These are phyloP conservation scores for Coregonus suidteri DNA, from an alignment of 2,797 vertebrate genomes.

Conservation along the genomic window DNA sequence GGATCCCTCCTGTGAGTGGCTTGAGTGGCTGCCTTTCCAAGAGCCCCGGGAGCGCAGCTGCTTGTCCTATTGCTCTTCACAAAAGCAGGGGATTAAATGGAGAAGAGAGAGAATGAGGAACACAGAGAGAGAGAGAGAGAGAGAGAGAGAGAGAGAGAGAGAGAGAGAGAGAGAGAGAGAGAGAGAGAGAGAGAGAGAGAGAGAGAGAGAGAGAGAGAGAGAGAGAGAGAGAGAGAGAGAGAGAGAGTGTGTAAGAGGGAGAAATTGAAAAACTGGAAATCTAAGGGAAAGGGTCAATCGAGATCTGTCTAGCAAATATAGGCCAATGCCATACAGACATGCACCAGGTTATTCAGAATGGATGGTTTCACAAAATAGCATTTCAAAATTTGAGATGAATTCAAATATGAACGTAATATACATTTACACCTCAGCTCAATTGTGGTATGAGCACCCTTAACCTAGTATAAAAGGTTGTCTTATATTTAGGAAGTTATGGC, in stretches of 20 bases:
- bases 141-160: slow-evolving; percentile 16
- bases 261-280: slow-evolving; percentile 11
- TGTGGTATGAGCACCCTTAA: too few species aligned
- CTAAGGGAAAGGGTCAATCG: background rate
- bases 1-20: slow-evolving; percentile 39
- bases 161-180: slow-evolving; percentile 2
- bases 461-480: too few species aligned
- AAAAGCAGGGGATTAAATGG: slow-evolving; percentile 59
- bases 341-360: background rate
- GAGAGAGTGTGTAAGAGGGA: background rate
- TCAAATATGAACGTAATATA: background rate
- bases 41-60: slow-evolving; percentile 64
- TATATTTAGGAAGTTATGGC: too few species aligned
- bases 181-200: slow-evolving; percentile 23
- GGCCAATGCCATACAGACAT: background rate
- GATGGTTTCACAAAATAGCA: background rate
- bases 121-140: slow-evolving; percentile 7
- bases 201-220: slow-evolving; percentile 6
- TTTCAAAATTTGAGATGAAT: background rate
- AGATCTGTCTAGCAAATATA: background rate
- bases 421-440: too few species aligned
- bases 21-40: slow-evolving; percentile 52
- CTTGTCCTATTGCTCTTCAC: slow-evolving; percentile 63
- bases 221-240: slow-evolving; percentile 13
- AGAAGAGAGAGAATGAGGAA: slow-evolving; percentile 24